Percentiles rank a stretch among this genome's conserved stretches.
These are phyloP conservation scores for Eledona agricola DNA, from an alignment of 2,888 invertebrate genomes.

Conservation along the genomic window DNA sequence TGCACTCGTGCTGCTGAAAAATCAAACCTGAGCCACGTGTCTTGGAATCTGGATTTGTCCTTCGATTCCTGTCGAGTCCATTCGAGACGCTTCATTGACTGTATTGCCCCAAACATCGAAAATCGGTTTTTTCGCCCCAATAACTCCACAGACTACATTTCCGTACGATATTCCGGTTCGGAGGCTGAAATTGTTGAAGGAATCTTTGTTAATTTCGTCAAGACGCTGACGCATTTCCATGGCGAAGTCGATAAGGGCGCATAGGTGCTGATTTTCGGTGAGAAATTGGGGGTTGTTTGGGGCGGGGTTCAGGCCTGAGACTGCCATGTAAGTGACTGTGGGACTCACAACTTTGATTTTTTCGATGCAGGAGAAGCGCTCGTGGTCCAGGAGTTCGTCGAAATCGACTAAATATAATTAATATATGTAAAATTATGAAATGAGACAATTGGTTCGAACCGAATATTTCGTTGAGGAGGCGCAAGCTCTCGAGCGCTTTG, in stretches of 20 bases:
- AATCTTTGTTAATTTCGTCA: slow-evolving; percentile 93
- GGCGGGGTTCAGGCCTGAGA: slow-evolving; percentile 88
- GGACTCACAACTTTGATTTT: slow-evolving; percentile 96
- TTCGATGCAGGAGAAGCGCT: slow-evolving; percentile 86
- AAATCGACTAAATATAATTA: slow-evolving; percentile 74
- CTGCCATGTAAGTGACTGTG: slow-evolving; percentile 91
- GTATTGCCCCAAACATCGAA: slow-evolving; percentile 98
- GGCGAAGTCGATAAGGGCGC: slow-evolving; percentile 92
- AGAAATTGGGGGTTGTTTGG: too few species aligned
- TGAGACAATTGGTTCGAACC: slow-evolving; percentile 66
- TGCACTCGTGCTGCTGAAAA: slow-evolving; percentile 14
- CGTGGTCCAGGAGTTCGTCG: slow-evolving; percentile 86
- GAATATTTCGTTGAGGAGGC: slow-evolving; percentile 97
- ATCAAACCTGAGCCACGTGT: slow-evolving; percentile 78
- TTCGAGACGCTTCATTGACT: slow-evolving; percentile 95
- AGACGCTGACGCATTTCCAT: slow-evolving; percentile 86
- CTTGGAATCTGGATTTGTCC: slow-evolving; percentile 90
- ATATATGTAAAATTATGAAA: slow-evolving; percentile 1
- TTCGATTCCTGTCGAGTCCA: slow-evolving; percentile 92
- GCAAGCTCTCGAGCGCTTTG: slow-evolving; percentile 96
- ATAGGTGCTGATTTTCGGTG: too few species aligned
- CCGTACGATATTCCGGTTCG: slow-evolving; percentile 93
- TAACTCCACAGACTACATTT: slow-evolving; percentile 92
- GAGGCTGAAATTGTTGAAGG: slow-evolving; percentile 94
- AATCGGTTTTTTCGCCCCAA: slow-evolving; percentile 94